Percentiles rank a stretch among this genome's conserved stretches.
Conservation (phyloP, 2,797 vertebrate species). For the Gymnothorax javanicus region DNA sequence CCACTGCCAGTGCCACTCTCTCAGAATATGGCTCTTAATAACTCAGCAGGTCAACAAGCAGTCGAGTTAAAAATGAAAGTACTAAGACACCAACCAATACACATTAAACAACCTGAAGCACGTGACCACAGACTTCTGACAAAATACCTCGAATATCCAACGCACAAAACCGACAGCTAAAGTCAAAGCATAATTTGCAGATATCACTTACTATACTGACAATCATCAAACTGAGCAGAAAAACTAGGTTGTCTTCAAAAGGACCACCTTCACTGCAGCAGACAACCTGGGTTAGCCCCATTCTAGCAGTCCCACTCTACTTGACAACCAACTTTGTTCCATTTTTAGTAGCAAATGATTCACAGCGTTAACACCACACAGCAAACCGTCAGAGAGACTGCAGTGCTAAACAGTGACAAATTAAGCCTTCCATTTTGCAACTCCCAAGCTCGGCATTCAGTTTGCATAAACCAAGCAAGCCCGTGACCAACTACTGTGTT, state of each 20-base stretch:
- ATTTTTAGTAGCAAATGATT: slow-evolving; percentile 15
- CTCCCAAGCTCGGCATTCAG: neutral
- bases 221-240: neutral
- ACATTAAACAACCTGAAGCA: neutral
- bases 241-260: neutral
- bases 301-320: neutral
- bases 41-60: neutral
- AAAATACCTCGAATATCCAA: neutral
- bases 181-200: neutral
- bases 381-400: neutral
- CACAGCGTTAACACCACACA: neutral
- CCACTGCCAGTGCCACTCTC: neutral
- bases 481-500: neutral
- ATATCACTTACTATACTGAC: neutral
- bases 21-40: neutral
- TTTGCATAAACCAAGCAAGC: neutral
- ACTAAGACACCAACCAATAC: neutral
- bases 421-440: neutral
- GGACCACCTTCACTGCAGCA: neutral
- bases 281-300: neutral
- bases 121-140: neutral
- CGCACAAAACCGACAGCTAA: neutral
- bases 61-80: neutral
- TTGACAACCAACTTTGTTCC: neutral
- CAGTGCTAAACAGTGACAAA: neutral